Conservation (phyloP, 2,113 vertebrate genomes). For the Anhinga rufa region DNA sequence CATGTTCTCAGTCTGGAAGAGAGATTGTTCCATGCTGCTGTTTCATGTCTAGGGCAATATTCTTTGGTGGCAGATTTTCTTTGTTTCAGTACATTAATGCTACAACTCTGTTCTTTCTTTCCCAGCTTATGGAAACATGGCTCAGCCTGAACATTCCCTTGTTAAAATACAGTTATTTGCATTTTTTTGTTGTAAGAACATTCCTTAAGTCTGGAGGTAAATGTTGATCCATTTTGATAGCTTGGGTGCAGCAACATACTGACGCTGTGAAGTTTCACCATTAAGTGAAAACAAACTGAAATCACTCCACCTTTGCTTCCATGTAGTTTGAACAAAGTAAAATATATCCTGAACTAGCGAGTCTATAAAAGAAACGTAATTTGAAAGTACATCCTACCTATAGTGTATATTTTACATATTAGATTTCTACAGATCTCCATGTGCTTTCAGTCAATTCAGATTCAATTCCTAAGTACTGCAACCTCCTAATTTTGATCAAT, state of each 20-base stretch:
- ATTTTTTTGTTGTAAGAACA: constrained; percentile 38
- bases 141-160: constrained; percentile 34
- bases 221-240: constrained; percentile 29
- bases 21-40: neutral
- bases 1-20: neutral
- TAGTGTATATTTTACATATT: neutral
- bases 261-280: neutral
- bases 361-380: constrained; percentile 7
- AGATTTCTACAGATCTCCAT: neutral
- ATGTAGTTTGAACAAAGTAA: neutral
- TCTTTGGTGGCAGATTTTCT: constrained; percentile 32
- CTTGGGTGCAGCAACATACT: constrained; percentile 44
- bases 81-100: neutral
- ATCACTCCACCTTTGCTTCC: neutral
- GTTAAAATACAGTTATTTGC: constrained; percentile 19
- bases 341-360: neutral
- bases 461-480: neutral
- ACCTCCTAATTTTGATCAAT: neutral
- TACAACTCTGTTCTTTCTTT: constrained; percentile 11
- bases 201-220: constrained; percentile 62
- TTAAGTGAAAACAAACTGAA: neutral
- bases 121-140: constrained; percentile 1
- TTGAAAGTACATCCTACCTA: constrained; percentile 25
- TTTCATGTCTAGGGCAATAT: neutral
- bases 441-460: neutral